phyloP scores from a whole-genome alignment of 2,797 vertebrate species.

The Coregonus sp. region DNA sequence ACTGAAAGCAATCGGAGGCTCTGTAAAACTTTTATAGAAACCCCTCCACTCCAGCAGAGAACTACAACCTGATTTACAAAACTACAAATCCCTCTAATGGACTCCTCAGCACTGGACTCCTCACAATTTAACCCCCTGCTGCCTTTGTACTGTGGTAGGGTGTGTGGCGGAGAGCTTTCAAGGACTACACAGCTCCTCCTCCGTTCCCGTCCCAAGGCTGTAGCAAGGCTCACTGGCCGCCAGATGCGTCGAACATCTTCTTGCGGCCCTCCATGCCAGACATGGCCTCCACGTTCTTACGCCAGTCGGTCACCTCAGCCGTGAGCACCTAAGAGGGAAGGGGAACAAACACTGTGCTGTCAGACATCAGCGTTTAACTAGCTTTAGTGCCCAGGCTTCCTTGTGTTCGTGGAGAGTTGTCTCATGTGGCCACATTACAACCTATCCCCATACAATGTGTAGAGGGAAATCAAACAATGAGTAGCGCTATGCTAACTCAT shows the following conservation, averaged over 20 bases:
- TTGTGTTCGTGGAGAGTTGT: not conserved
- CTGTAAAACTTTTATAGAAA: no score
- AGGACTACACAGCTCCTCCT: not conserved
- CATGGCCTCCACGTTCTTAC: conserved; percentile 85
- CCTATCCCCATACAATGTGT: no score
- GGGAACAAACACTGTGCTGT: not conserved
- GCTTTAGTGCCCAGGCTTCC: not conserved
- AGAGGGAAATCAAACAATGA: no score
- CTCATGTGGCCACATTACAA: no score
- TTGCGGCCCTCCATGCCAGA: conserved; percentile 85
- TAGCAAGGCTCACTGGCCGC: conserved; percentile 64
- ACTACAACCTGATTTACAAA: not conserved
- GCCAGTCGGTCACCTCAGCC: conserved; percentile 80
- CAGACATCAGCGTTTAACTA: not conserved
- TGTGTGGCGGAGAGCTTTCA: not conserved
- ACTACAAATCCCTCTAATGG: not conserved
- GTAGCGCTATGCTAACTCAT: no score
- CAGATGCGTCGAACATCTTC: conserved; percentile 83
- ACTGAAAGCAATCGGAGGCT: no score
- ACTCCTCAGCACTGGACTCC: not conserved
- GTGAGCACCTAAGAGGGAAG: conserved; percentile 67
- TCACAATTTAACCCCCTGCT: conserved; percentile 4
- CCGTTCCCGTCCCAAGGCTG: not conserved
- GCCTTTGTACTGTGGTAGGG: not conserved
- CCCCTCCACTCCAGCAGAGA: not conserved